A percentile compares a stretch with the other conserved stretches of the same genome.
These are phyloP conservation scores for Vulpes lagopus DNA, from an alignment of 2,113 vertebrate species.

Conservation along the genomic window DNA sequence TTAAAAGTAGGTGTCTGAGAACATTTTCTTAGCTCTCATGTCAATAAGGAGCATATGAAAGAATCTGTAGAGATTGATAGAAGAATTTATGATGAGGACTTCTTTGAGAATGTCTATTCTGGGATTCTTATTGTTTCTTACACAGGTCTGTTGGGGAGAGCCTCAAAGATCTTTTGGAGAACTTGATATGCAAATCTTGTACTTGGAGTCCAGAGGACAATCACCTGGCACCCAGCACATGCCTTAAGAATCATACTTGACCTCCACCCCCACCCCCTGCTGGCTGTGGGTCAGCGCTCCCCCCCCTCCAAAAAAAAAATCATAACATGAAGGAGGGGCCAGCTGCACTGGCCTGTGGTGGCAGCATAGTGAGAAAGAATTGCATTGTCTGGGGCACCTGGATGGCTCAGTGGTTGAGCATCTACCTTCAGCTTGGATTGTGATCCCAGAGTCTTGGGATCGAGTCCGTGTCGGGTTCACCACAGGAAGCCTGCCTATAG, in stretches of 20 bases:
- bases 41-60: conserved; percentile 22
- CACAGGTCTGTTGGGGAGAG: background rate
- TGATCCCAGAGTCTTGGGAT: too few relatives aligned
- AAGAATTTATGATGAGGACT: background rate
- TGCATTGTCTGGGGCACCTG: background rate
- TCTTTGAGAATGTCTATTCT: background rate
- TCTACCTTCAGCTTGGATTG: too few relatives aligned
- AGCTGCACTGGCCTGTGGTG: too few relatives aligned
- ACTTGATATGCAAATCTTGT: background rate
- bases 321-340: background rate
- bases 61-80: background rate
- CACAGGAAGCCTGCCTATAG: too few relatives aligned
- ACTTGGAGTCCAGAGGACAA: background rate
- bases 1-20: background rate
- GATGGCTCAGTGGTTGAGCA: too few relatives aligned
- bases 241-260: background rate
- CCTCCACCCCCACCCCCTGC: too few relatives aligned
- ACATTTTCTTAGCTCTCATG: background rate
- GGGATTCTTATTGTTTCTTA: conserved; percentile 10
- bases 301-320: background rate
- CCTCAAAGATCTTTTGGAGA: background rate
- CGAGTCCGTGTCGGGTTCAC: too few relatives aligned
- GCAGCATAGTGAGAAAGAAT: background rate
- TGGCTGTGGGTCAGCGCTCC: too few relatives aligned
- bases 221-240: background rate